Conservation (phyloP, 2,888 invertebrate genomes). For the Busseola fusca region DNA sequence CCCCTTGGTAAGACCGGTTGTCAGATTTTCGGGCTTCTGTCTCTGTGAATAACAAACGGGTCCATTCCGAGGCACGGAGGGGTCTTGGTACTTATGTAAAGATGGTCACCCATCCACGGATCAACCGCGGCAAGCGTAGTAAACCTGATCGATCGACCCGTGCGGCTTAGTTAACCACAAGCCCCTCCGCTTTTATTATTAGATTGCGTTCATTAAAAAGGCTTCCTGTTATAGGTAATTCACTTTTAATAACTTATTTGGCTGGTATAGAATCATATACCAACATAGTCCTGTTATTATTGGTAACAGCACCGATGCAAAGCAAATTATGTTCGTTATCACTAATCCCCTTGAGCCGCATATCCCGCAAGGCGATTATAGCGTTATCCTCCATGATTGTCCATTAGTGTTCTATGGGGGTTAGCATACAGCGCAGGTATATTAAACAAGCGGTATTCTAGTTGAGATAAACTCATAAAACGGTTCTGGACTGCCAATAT, state of each 20-base stretch:
- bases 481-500: background rate
- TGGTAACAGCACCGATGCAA: constrained; percentile 21
- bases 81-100: too few relatives aligned
- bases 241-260: constrained; percentile 13
- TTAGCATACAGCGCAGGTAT: background rate
- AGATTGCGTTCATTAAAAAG: constrained; percentile 2
- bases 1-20: too few relatives aligned
- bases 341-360: constrained; percentile 38
- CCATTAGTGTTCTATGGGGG: constrained; percentile 42
- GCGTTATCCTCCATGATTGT: constrained; percentile 48
- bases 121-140: background rate
- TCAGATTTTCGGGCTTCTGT: too few relatives aligned
- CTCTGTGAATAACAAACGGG: too few relatives aligned
- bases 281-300: background rate
- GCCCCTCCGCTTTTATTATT: background rate
- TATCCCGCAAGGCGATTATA: constrained; percentile 39
- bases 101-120: background rate
- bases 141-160: background rate
- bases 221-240: constrained; percentile 2
- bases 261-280: background rate
- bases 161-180: background rate
- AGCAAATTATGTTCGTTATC: constrained; percentile 52
- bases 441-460: constrained; percentile 11
- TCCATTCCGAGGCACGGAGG: too few relatives aligned
- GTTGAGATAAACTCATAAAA: constrained; percentile 12